Conservation (phyloP, 2,113 vertebrate genomes). For the Neotoma lepida region DNA sequence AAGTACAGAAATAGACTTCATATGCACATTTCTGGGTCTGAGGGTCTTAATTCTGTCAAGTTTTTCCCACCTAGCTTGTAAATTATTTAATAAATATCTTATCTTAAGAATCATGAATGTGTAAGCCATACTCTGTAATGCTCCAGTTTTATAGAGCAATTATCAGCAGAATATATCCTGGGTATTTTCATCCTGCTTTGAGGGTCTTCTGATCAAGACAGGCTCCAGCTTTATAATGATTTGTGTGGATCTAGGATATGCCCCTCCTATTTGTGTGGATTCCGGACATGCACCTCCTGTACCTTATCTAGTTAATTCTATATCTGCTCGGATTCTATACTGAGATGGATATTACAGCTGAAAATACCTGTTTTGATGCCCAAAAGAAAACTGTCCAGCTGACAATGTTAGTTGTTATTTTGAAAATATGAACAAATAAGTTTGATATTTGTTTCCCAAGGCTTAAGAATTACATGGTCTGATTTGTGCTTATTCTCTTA, state of each 20-base stretch:
- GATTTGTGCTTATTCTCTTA: not conserved
- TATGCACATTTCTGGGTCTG: not conserved
- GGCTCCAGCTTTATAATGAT: constrained; percentile 14
- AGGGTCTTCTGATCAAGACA: not conserved
- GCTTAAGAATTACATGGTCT: constrained; percentile 33
- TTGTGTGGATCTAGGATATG: no score
- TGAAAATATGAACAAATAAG: not conserved
- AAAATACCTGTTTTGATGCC: constrained; percentile 2
- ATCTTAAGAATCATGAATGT: not conserved
- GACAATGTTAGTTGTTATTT: constrained; percentile 5
- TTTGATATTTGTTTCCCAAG: constrained; percentile 36
- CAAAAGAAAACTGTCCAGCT: not conserved
- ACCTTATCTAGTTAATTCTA: constrained; percentile 22
- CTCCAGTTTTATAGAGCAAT: not conserved
- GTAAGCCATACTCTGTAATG: not conserved
- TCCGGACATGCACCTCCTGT: not conserved
- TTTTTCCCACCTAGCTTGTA: not conserved
- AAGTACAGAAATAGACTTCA: not conserved
- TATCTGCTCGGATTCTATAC: not conserved
- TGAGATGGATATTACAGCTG: not conserved
- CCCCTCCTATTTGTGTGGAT: not conserved
- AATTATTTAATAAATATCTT: not conserved
- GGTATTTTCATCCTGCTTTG: constrained; percentile 28
- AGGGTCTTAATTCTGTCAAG: not conserved
- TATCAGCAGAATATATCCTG: not conserved